These are phyloP conservation scores for Tholera decimalis DNA, from an alignment of 2,888 invertebrate genomes.

Conservation along the genomic window DNA sequence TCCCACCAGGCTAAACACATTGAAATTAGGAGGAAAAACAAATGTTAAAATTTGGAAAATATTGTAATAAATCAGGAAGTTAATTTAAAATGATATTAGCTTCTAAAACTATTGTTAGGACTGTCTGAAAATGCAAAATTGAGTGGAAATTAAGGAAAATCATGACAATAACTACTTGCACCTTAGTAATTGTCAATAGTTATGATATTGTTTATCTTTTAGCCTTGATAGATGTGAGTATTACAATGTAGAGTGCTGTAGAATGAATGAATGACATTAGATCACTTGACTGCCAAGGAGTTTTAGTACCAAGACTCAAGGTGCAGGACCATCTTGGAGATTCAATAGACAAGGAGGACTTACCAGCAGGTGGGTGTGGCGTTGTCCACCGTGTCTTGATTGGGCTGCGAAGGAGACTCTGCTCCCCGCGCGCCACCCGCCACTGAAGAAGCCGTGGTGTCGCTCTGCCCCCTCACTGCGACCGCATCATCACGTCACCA, in stretches of 20 bases:
- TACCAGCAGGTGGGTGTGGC: conserved; percentile 90
- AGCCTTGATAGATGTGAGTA: conserved; percentile 3
- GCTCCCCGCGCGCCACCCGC: conserved; percentile 91
- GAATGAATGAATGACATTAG: conserved; percentile 40
- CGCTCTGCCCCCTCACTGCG: conserved; percentile 88
- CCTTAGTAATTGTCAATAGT: conserved; percentile 1
- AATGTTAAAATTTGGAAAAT: neutral
- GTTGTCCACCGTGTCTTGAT: conserved; percentile 90
- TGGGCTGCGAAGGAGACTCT: conserved; percentile 91
- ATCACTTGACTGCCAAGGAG: conserved; percentile 41
- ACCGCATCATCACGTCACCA: conserved; percentile 91
- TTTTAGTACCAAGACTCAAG: conserved; percentile 20
- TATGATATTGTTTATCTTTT: conserved; percentile 32
- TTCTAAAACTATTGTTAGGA: neutral
- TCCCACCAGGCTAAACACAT: conserved; percentile 6
- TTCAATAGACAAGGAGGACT: conserved; percentile 65
- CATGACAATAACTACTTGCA: neutral
- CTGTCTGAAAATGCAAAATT: neutral
- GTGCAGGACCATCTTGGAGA: conserved; percentile 16
- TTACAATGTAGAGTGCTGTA: conserved; percentile 18
- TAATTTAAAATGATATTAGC: neutral
- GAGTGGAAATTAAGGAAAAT: conserved; percentile 11
- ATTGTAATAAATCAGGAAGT: neutral
- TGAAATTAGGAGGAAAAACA: conserved; percentile 23
- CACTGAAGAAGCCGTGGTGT: conserved; percentile 91